Percentiles rank a stretch among this genome's conserved stretches.
Conservation (phyloP, 2,888 invertebrate species). For the Hermodice carunculata region DNA sequence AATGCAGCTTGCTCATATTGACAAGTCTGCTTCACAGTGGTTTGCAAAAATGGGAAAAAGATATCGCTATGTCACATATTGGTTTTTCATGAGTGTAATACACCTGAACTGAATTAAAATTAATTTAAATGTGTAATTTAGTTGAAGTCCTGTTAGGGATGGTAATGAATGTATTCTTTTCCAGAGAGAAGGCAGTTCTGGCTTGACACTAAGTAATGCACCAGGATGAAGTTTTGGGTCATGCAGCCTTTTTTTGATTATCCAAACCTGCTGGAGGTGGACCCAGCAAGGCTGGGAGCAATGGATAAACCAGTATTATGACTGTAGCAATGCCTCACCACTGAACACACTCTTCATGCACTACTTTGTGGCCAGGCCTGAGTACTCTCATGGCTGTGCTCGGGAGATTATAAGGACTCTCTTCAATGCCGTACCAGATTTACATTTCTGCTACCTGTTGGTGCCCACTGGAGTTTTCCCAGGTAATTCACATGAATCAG, state of each 20-base stretch:
- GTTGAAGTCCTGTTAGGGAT: no score
- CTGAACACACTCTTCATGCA: constrained; percentile 68
- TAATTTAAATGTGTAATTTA: no score
- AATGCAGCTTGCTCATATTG: no score
- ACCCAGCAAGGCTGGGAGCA: constrained; percentile 62
- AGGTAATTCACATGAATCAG: no score
- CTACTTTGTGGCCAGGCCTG: constrained; percentile 66
- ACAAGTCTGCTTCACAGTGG: no score
- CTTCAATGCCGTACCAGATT: constrained; percentile 67
- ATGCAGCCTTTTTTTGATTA: constrained; percentile 69
- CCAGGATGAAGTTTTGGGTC: constrained; percentile 65
- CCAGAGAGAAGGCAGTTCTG: constrained; percentile 66
- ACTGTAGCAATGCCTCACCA: constrained; percentile 47
- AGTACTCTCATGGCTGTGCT: constrained; percentile 65
- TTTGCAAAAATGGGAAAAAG: no score
- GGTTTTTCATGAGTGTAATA: no score
- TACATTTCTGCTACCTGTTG: constrained; percentile 64
- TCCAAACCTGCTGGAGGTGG: constrained; percentile 59
- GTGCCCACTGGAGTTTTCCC: constrained; percentile 62
- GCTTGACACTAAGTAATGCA: constrained; percentile 67
- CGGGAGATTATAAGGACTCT: constrained; percentile 66
- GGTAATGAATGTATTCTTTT: no score
- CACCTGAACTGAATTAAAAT: no score
- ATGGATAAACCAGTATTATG: constrained; percentile 56
- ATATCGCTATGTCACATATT: no score